Base-by-base conservation (phyloP, 2,888 invertebrate species). In the Tubulanus polymorphus region DNA sequence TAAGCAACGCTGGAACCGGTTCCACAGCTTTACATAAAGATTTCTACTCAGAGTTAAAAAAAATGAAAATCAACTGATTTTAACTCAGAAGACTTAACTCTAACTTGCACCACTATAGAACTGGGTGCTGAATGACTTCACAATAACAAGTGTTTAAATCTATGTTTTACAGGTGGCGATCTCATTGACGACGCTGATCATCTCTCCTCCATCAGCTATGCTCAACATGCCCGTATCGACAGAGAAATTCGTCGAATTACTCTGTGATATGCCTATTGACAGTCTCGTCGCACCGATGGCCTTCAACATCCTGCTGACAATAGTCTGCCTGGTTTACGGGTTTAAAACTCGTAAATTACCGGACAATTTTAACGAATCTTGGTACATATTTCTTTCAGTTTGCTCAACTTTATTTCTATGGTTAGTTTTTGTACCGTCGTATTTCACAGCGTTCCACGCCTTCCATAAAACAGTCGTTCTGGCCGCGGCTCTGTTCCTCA, bases 321-420 rank as follows among this genome's bases (percentile, higher is more conserved):
- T 67, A 23, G 54, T 65, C 45, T 68, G 70, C 48, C 61, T 71
- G 3, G 58, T 65, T 32, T 68, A 69, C 48, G 71, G 72, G 32
- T 72, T 73, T 59, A 71, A 70, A 52, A 68, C 71, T 26, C 55
- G 73, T 26, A 69, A 69, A 53, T 60, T 71, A 10, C 73, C 73
- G 18, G 70, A 72, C 57, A 72, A 71, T 48, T 73, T 68, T 62
- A 73, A 72, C 59, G 73, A 73, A 62, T 69, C 71, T 1, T 63
- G 69, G 3, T 71, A 67, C 62, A 70, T 72, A 47, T 63, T 64
- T 23, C 70, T 70, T 61, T 71, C 68, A 52, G 69, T 68, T 8
- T 68, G 67, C 53, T 67, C 67, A 27, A 69, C 68, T 0, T 54
- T 71, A 2, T 54, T 70, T 8, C 62, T 69, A 8, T 68, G 68